Conservation (phyloP, 1,140 invertebrate species). For the Diorhabda carinulata region DNA sequence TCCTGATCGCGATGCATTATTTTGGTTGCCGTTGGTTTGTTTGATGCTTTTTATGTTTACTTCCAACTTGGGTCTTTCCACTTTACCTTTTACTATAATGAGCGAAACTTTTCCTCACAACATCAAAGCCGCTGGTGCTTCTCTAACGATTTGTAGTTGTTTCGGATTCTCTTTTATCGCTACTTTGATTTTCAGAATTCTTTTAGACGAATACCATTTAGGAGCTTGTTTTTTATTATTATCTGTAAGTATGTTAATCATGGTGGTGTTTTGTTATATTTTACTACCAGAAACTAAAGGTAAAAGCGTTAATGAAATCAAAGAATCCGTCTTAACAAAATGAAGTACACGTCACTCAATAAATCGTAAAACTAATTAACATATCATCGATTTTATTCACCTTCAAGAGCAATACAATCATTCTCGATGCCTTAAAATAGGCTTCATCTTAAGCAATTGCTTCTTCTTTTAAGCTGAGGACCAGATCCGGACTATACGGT, state of each 20-base stretch:
- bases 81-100: slow-evolving; percentile 79
- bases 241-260: slow-evolving; percentile 50
- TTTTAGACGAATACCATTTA: slow-evolving; percentile 58
- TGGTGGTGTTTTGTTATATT: slow-evolving; percentile 54
- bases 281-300: slow-evolving; percentile 81
- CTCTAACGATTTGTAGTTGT: slow-evolving; percentile 68
- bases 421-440: too few relatives aligned
- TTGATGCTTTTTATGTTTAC: slow-evolving; percentile 37
- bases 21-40: slow-evolving; percentile 39
- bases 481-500: too few relatives aligned
- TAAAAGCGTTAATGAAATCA: slow-evolving; percentile 59
- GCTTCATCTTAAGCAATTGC: too few relatives aligned
- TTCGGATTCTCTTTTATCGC: slow-evolving; percentile 78
- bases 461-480: too few relatives aligned
- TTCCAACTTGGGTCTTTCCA: slow-evolving; percentile 62
- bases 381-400: too few relatives aligned
- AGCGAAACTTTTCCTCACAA: slow-evolving; percentile 75
- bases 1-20: slow-evolving; percentile 31
- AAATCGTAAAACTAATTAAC: too few relatives aligned
- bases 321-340: too few relatives aligned
- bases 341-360: too few relatives aligned
- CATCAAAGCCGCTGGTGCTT: slow-evolving; percentile 68
- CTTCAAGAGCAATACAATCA: too few relatives aligned
- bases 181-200: slow-evolving; percentile 65
- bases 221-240: slow-evolving; percentile 79